Evolutionary conservation across 2,888 invertebrate genomes (phyloP), one percentile per base, ranked within the genome.

Genomic region (Stomorhina lunata): DNA sequence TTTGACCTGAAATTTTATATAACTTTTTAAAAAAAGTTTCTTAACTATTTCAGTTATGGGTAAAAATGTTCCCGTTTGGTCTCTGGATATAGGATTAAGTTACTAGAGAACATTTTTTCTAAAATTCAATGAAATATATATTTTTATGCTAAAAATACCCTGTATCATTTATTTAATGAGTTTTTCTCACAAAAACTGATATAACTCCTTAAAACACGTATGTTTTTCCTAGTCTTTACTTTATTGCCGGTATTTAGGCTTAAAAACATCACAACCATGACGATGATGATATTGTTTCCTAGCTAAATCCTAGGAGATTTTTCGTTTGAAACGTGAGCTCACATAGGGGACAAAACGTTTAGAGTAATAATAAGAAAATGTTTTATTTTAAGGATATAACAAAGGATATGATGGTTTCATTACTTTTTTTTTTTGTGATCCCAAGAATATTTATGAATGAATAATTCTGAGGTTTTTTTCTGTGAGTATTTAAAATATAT

Each of bases 281-380:
- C n/a, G n/a, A n/a, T 73, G 29, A 69, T 69, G 43, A 73, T 61
- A 29, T 27, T 53, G 32, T 66, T 50, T 32, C 32, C 7, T 20
- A 55, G 43, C 57, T 69, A 57, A 81, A 81, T 81, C 81, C 81
- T 65, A 12, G 10, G 81, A 81, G 81, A 81, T 81, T 81, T 73
- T 57, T 22, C n/a, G 12, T 12, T 48, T 57, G 7, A 73, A 72
- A 81, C 81, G 78, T 81, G 81, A 69, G 73, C 43, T 78, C 73
- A 59, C 81, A 73, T 81, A 63, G 63, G 55, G 17, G 53, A 72
- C 32, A 32, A 37, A 61, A 68, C 29, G 20, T 69, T 63, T 22
- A 37, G 25, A 25, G 22, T 25, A 12, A 4, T 50, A 43, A 22
- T 15, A 37, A 37, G 12, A 3, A 55, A 25, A 40, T 29, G 2